phyloP scores from a whole-genome alignment of 2,113 vertebrate genomes.

The Nymphicus hollandicus region DNA sequence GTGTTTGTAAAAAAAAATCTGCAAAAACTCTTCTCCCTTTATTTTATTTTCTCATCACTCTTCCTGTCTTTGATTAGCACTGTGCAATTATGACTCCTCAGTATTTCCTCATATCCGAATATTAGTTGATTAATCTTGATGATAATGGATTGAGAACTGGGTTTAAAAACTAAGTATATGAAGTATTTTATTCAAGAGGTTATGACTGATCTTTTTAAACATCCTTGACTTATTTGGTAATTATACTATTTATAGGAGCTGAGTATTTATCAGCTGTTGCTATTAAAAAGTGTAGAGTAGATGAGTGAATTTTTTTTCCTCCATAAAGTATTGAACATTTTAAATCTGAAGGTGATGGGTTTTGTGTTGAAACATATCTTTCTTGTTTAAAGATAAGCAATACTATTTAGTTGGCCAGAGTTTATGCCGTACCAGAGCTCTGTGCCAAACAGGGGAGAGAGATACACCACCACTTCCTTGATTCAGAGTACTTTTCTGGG shows the following conservation, averaged over 20 bases:
- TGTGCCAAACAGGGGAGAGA: neutral
- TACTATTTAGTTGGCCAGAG: accelerated
- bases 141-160: neutral
- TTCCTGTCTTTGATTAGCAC: constrained; percentile 54
- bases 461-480: neutral
- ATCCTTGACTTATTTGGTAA: constrained; percentile 11
- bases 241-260: neutral
- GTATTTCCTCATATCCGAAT: constrained; percentile 26
- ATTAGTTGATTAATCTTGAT: constrained; percentile 61
- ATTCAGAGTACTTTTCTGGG: neutral
- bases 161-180: neutral
- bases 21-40: neutral
- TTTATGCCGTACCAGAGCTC: neutral
- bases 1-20: neutral
- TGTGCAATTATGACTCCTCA: constrained; percentile 36
- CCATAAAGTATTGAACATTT: neutral
- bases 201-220: neutral
- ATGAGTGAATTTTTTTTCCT: neutral
- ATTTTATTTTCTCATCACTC: constrained; percentile 11
- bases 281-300: neutral
- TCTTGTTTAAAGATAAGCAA: neutral
- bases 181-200: constrained; percentile 4
- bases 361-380: neutral
- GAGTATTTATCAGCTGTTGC: neutral
- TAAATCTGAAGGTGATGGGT: neutral